A percentile compares a stretch with the other conserved stretches of the same genome.
Conservation (phyloP, 2,113 vertebrate species). For the Nesospiza acunhae region DNA sequence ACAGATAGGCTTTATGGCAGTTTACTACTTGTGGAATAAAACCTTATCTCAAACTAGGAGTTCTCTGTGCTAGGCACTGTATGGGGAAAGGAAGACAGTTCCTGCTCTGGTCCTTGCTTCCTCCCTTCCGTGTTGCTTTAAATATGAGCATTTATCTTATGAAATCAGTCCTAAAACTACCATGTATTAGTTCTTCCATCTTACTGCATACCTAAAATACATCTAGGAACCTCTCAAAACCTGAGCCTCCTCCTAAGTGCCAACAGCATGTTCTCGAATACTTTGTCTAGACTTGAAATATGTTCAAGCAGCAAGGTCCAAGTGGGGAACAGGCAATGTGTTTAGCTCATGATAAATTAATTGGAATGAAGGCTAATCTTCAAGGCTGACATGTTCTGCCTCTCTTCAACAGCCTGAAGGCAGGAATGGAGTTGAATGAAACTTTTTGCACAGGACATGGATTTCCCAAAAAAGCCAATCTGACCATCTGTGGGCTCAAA, state of each 20-base stretch:
- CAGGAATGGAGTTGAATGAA: fast-evolving
- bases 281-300: slow-evolving; percentile 26
- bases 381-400: neutral
- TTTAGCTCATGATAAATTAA: neutral
- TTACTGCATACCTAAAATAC: neutral
- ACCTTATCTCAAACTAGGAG: neutral
- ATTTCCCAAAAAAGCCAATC: neutral
- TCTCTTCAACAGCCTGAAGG: neutral
- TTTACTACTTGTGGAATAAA: neutral
- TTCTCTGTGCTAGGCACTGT: neutral
- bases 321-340: neutral
- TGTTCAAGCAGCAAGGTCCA: neutral
- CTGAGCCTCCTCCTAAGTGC: neutral
- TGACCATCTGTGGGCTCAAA: neutral
- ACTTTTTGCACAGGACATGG: fast-evolving
- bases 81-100: neutral
- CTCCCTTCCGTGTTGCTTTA: neutral
- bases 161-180: neutral
- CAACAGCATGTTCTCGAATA: neutral
- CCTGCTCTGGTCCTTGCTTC: neutral
- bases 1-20: neutral
- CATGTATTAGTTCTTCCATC: neutral
- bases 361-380: neutral
- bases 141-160: neutral
- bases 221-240: neutral